Percentiles rank a stretch among this genome's conserved stretches.
phyloP scores from a whole-genome alignment of 2,888 invertebrate genomes.

The Synergus gifuensis region DNA sequence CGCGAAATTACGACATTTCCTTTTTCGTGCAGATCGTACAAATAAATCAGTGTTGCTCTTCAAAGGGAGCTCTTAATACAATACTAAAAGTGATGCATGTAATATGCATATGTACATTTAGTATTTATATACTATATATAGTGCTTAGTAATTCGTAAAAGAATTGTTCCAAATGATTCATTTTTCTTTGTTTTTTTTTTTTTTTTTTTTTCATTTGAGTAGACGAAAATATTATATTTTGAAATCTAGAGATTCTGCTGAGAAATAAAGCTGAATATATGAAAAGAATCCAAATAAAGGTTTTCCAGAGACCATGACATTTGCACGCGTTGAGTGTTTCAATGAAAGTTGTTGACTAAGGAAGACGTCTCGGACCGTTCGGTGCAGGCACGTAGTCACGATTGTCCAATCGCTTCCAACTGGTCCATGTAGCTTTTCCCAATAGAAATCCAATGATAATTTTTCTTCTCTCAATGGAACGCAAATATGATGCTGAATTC shows the following conservation, averaged over 20 bases:
- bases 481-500: background rate
- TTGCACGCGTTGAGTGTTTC: background rate
- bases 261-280: background rate
- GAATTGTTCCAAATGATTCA: no score
- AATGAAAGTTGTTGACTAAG: constrained; percentile 8
- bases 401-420: background rate
- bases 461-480: constrained; percentile 5
- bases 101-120: background rate
- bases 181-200: background rate
- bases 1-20: constrained; percentile 10
- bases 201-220: background rate
- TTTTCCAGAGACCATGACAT: background rate
- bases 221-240: background rate
- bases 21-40: constrained; percentile 7
- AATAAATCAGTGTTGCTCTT: background rate
- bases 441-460: background rate
- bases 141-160: no score
- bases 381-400: background rate
- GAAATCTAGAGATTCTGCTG: background rate
- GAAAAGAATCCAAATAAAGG: background rate
- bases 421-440: background rate
- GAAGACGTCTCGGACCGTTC: background rate
- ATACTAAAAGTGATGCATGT: background rate
- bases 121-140: no score
- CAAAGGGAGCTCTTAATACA: background rate